A percentile compares a stretch with the other conserved stretches of the same genome.
These are phyloP conservation scores for Heliconius hermathena DNA, from an alignment of 1,140 invertebrate genomes.

Conservation along the genomic window DNA sequence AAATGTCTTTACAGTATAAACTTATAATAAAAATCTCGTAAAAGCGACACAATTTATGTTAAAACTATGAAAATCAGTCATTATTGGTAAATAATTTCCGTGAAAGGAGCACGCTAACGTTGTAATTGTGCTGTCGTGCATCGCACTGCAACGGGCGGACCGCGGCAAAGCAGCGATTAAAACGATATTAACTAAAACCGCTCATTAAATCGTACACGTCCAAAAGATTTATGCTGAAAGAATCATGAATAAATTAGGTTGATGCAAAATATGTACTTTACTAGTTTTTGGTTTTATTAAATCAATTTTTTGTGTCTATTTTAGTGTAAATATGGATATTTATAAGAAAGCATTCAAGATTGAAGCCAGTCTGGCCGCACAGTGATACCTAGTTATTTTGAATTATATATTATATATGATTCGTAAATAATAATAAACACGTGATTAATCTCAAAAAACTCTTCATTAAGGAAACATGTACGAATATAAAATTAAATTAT, in stretches of 20 bases:
- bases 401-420: too few species aligned
- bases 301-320: not conserved
- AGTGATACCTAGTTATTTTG: too few species aligned
- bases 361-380: too few species aligned
- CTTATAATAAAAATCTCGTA: too few species aligned
- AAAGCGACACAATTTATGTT: not conserved
- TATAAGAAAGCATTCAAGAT: too few species aligned
- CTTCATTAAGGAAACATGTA: not conserved
- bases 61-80: not conserved
- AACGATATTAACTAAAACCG: conserved; percentile 36
- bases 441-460: not conserved
- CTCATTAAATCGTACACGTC: conserved; percentile 22
- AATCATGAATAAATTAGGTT: not conserved
- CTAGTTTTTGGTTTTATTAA: not conserved
- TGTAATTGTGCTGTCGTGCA: conserved; percentile 30
- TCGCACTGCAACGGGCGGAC: conserved; percentile 20
- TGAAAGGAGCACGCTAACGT: conserved; percentile 18
- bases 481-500: not conserved
- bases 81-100: conserved; percentile 24
- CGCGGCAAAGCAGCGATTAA: conserved; percentile 33
- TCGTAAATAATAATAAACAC: not conserved
- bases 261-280: not conserved
- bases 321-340: too few species aligned
- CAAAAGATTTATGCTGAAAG: conserved; percentile 25
- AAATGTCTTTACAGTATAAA: too few species aligned